These are phyloP conservation scores for Cephonodes hylas DNA, from an alignment of 2,888 invertebrate species.

Conservation along the genomic window DNA sequence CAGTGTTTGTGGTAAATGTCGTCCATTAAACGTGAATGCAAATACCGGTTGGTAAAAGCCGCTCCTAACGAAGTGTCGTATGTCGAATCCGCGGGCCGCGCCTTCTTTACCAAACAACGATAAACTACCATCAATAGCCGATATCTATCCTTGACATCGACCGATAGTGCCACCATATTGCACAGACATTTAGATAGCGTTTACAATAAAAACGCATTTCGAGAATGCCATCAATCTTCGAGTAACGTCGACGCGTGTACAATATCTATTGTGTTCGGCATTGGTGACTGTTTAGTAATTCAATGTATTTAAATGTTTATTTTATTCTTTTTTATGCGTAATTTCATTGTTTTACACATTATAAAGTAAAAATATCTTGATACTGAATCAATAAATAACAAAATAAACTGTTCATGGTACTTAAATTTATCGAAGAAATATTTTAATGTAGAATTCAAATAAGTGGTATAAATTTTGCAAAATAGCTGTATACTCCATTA, in stretches of 20 bases:
- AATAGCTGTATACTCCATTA: no score
- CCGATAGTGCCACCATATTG: conserved; percentile 68
- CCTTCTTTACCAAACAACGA: conserved; percentile 52
- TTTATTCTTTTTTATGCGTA: conserved; percentile 1
- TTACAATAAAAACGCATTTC: conserved; percentile 73
- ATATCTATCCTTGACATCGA: conserved; percentile 71
- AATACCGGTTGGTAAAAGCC: conserved; percentile 59
- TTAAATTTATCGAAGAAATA: background rate
- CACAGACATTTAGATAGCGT: conserved; percentile 71
- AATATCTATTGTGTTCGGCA: background rate
- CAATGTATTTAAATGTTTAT: conserved; percentile 9
- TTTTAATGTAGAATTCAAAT: background rate
- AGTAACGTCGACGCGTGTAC: background rate
- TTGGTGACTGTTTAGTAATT: background rate
- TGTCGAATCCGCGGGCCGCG: conserved; percentile 66
- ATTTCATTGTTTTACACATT: conserved; percentile 8
- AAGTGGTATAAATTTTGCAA: no score
- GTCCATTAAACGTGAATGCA: conserved; percentile 37
- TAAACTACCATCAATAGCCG: conserved; percentile 70
- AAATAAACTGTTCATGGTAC: background rate
- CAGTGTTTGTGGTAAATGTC: conserved; percentile 5
- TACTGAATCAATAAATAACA: background rate
- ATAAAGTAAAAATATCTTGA: background rate
- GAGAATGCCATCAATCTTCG: conserved; percentile 61
- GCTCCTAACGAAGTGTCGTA: conserved; percentile 61